Base-by-base conservation (phyloP, 2,888 invertebrate genomes). In the Strigamia crassipes region DNA sequence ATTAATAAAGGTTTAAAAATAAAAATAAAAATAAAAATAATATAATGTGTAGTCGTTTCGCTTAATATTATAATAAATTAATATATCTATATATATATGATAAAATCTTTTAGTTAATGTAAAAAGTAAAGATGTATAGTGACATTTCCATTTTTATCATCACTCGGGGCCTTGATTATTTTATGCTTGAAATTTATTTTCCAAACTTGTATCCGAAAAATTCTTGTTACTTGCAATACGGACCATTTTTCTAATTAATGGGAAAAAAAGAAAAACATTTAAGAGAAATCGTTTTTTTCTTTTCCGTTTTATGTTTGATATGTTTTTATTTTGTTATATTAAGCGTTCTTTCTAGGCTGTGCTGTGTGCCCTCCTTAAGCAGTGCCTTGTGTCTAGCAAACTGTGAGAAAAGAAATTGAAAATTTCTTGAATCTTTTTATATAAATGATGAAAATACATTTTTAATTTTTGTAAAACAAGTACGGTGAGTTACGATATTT, bases 351-450 rank as follows among this genome's bases (percentile, higher is more conserved):
- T 81, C 66, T 81, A 81, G 81, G 81, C 81, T 81, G 81, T 81
- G 81, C 78, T 81, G 27, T 56, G 78, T 81, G 81, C 81, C 81
- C 81, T 81, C 81, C 81, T 81, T 56, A 78, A 73, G 77, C 81
- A 81, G 81, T 81, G 81, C 81, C 81, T 81, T 80, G 42, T 80
- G 80, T 51, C 42, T 80, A 42, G 51, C 56, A 73, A 73, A 73
- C 73, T 73, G 73, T 73, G 73, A 73, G 23, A 73, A 73, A 78
- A 42, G 38, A 78, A 78, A 78, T 42, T 42, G 42, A 78, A 78
- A 78, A 78, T 78, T 42, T 78, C 78, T 42, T 78, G 78, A 78
- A 42, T 78, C 42, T 78, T 78, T 78, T 78, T 78, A 42, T 78
- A 42, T 78, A 42, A 18, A 42, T 10, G 18, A 42, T 78, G 18